Base-by-base conservation (phyloP, 2,113 vertebrate genomes). In the Labeo rohita region DNA sequence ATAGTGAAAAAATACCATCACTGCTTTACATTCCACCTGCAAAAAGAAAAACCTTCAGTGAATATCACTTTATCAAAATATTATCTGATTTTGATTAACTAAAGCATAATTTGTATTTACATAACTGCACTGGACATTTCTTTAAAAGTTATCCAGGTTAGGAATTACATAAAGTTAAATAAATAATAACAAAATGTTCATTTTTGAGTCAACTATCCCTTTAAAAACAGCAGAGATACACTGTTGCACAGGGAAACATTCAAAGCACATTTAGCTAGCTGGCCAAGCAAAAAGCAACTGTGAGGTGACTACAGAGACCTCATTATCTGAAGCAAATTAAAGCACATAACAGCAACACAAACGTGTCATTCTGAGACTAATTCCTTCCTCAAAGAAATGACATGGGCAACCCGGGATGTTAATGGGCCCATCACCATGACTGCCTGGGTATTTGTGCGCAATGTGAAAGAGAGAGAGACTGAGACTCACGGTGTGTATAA, bases 1-100 rank as follows among this genome's bases (percentile, higher is more conserved):
- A 93, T 99, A 99, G 91, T 99, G 98, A 90, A 99, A 99, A 94
- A 99, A 99, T 83, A 99, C 96, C 98, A 99, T 97, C 76, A 99
- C 95, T 0, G 97, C 95, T 92, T 98, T 99, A 90, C 98, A 99
- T 34, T 97, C 95, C 93, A 98, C 96, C 98, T 99, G 92, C 66
- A 87, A 13, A 83, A 73, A 65, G 6, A 80, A 75, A 34, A 83
- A 83, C 28, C 72, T 4, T 54, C 13, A 1, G 7, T 50, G 18
- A 73, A 54, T 5, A 49, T 23, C 8, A 21, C 68, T 11, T 61
- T 61, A 28, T n/a, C 6, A 5, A 21, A 23, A 36, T n/a, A 8
- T n/a, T 54, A 2, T 49, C 52, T 18, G 63, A 66, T 34, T 28
- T 13, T 66, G 63, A 66, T 28, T 11, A 73, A 45, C 16, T 43